Conservation (phyloP, 2,888 invertebrate genomes). For the Amphipoea lucens region DNA sequence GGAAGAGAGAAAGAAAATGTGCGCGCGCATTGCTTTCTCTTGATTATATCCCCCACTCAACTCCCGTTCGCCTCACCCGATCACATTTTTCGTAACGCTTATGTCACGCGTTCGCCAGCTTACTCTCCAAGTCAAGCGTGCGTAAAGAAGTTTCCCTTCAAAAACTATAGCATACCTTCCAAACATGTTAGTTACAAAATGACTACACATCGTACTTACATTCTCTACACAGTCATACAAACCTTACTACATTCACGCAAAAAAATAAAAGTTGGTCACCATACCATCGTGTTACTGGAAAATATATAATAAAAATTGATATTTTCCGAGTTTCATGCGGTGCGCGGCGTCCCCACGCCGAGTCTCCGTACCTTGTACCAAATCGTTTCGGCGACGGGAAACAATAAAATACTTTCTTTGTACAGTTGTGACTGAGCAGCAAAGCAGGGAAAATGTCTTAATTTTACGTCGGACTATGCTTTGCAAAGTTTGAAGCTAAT, state of each 20-base stretch:
- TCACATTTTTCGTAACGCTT: no score
- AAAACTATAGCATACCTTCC: not conserved
- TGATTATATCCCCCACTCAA: no score
- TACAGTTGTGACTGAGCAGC: constrained; percentile 17
- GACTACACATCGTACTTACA: not conserved
- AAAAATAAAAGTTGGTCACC: constrained; percentile 41
- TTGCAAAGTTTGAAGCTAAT: constrained; percentile 8
- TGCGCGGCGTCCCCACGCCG: constrained; percentile 25
- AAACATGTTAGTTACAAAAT: not conserved
- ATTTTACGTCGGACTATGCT: constrained; percentile 29
- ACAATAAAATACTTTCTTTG: constrained; percentile 60
- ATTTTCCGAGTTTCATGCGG: constrained; percentile 47
- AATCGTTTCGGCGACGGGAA: constrained; percentile 53
- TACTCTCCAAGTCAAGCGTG: no score
- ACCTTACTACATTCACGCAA: constrained; percentile 15
- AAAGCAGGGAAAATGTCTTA: constrained; percentile 44
- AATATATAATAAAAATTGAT: constrained; percentile 63
- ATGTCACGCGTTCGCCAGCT: no score
- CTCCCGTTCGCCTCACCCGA: no score
- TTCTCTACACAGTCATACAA: not conserved
- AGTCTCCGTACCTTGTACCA: constrained; percentile 62
- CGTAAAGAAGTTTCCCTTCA: no score
- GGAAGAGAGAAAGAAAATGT: no score
- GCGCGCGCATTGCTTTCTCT: no score
- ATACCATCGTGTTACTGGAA: constrained; percentile 40